A percentile compares a stretch with the other conserved stretches of the same genome.
Evolutionary conservation across 2,888 invertebrate species (phyloP).

Genomic region (Cryptocheilus praepositus): DNA sequence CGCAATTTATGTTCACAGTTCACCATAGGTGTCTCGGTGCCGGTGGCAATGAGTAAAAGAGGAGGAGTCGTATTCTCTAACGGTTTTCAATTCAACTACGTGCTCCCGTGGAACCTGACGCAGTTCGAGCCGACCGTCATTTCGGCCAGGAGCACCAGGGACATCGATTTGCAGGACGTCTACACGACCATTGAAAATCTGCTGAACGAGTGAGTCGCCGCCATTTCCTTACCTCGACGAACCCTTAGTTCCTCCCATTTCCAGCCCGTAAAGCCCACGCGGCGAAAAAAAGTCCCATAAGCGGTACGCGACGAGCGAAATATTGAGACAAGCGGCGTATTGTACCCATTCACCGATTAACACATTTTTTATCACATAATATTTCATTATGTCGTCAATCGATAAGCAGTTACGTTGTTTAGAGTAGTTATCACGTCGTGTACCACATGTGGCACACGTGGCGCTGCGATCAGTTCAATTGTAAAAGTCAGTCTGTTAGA

Average conservation of each 20-base stretch:
- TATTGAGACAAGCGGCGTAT: no score
- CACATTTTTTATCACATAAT: no score
- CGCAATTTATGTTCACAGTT: slow-evolving; percentile 50
- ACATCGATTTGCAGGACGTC: slow-evolving; percentile 63
- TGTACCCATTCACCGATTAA: no score
- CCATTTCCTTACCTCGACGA: not conserved
- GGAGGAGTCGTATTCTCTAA: slow-evolving; percentile 63
- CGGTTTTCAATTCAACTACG: slow-evolving; percentile 71
- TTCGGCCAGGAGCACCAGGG: slow-evolving; percentile 58
- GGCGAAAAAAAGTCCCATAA: no score
- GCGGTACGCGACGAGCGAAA: no score
- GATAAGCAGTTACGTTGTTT: no score
- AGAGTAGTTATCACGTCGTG: no score
- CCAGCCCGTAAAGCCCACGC: no score
- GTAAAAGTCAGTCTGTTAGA: no score
- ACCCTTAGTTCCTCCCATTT: not conserved
- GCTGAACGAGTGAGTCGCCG: slow-evolving; percentile 64
- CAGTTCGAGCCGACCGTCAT: slow-evolving; percentile 64
- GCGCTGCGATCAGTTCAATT: no score
- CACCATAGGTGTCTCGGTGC: slow-evolving; percentile 65
- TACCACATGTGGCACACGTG: no score
- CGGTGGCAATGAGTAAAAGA: slow-evolving; percentile 62
- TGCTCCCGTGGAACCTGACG: slow-evolving; percentile 67
- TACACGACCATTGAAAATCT: slow-evolving; percentile 65
- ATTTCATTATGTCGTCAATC: no score